A percentile compares a stretch with the other conserved stretches of the same genome.
These are phyloP conservation scores for Saturnia japonica DNA, from an alignment of 2,888 invertebrate species.

Conservation along the genomic window DNA sequence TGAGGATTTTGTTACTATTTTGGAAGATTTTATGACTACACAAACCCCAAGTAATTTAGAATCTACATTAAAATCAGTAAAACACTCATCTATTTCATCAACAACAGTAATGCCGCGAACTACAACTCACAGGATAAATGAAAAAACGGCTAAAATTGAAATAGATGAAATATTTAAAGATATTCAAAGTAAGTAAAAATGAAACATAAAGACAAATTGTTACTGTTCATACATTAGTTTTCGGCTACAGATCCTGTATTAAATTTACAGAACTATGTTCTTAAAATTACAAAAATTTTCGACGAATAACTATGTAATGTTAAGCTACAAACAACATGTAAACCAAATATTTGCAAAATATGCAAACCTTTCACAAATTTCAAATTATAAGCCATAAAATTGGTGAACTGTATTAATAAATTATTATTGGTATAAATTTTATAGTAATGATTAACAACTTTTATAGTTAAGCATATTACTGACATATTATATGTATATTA, in stretches of 20 bases:
- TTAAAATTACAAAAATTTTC: no score
- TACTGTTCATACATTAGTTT: no score
- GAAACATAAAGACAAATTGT: not conserved
- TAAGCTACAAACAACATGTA: no score
- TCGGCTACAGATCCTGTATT: no score
- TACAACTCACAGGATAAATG: constrained; percentile 46
- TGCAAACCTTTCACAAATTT: no score
- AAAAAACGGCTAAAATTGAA: constrained; percentile 82
- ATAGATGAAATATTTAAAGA: constrained; percentile 86
- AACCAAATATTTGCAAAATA: no score
- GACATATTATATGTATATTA: not conserved
- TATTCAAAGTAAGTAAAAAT: constrained; percentile 64
- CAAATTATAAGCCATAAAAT: not conserved
- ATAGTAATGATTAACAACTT: not conserved
- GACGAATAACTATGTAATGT: no score
- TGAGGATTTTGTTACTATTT: constrained; percentile 45
- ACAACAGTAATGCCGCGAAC: constrained; percentile 33
- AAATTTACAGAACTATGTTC: no score
- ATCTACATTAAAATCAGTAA: constrained; percentile 38
- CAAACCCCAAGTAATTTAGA: constrained; percentile 40
- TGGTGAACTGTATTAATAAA: not conserved
- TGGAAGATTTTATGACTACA: constrained; percentile 63
- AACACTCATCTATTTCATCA: constrained; percentile 32
- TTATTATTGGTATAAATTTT: not conserved
- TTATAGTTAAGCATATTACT: not conserved